These are phyloP conservation scores for Ceyx margarethae DNA, from an alignment of 2,113 vertebrate genomes.

Conservation along the genomic window DNA sequence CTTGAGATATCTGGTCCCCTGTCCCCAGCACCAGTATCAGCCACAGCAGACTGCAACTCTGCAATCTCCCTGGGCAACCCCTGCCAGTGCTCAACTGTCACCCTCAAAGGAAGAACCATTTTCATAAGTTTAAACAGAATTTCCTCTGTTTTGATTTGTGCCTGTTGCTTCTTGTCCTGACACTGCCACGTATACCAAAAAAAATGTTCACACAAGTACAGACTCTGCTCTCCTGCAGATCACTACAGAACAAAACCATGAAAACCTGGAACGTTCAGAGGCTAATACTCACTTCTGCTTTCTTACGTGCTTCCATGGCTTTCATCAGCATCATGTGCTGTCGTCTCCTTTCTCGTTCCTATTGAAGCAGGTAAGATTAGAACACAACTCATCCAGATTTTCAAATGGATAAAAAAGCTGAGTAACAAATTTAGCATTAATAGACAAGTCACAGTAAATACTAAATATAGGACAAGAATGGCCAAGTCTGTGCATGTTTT, in stretches of 20 bases:
- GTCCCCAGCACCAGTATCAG: not conserved
- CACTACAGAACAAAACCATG: not conserved
- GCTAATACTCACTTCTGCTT: slow-evolving; percentile 85
- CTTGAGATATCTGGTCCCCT: not conserved
- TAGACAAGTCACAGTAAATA: slow-evolving; percentile 82
- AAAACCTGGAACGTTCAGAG: not conserved
- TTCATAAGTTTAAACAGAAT: not conserved
- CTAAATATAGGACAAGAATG: slow-evolving; percentile 84
- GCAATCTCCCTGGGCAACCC: not conserved
- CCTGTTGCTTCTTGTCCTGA: not conserved
- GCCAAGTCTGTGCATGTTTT: slow-evolving; percentile 83
- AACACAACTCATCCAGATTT: slow-evolving; percentile 57
- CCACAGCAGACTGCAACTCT: not conserved
- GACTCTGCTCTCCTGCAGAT: not conserved
- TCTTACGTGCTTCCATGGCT: slow-evolving; percentile 92
- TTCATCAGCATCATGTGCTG: slow-evolving; percentile 96
- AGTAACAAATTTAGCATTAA: slow-evolving; percentile 79
- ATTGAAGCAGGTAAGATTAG: slow-evolving; percentile 74
- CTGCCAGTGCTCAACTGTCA: not conserved
- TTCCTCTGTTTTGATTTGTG: not conserved
- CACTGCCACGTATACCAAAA: not conserved
- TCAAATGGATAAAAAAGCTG: slow-evolving; percentile 50
- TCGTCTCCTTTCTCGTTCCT: slow-evolving; percentile 91
- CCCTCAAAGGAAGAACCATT: not conserved
- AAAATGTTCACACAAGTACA: not conserved